Percentiles rank a stretch among this genome's conserved stretches.
These are phyloP conservation scores for Drosophila takahashii DNA, from an alignment of 1,140 invertebrate genomes.

Conservation along the genomic window DNA sequence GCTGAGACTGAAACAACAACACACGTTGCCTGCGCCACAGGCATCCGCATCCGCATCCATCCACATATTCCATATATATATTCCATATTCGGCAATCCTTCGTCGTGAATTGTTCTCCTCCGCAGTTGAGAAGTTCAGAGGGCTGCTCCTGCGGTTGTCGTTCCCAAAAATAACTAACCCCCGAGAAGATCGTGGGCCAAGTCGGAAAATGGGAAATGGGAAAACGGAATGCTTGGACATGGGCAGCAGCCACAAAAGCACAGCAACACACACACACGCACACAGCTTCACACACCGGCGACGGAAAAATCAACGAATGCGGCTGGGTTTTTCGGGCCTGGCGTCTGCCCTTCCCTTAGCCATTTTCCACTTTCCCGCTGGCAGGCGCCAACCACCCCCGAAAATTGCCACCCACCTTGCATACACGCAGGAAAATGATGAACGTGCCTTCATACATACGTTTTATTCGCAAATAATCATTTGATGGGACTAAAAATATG, in stretches of 20 bases:
- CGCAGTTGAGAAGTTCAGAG: slow-evolving; percentile 3
- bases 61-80: not conserved
- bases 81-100: slow-evolving; percentile 10
- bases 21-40: slow-evolving; percentile 29
- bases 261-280: not conserved
- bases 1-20: not conserved
- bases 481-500: not conserved
- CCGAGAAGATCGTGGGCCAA: slow-evolving; percentile 26
- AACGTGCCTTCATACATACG: slow-evolving; percentile 1
- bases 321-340: slow-evolving; percentile 11
- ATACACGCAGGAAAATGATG: slow-evolving; percentile 15
- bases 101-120: slow-evolving; percentile 5
- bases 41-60: slow-evolving; percentile 19
- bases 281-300: not conserved
- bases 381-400: slow-evolving; percentile 10
- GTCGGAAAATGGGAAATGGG: slow-evolving; percentile 20
- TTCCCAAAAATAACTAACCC: slow-evolving; percentile 76
- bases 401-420: slow-evolving; percentile 39
- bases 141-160: slow-evolving; percentile 30
- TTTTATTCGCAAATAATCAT: slow-evolving; percentile 11
- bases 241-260: slow-evolving; percentile 1
- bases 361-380: slow-evolving; percentile 23
- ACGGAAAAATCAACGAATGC: slow-evolving; percentile 30
- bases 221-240: slow-evolving; percentile 42
- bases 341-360: slow-evolving; percentile 1